Evolutionary conservation across 2,888 invertebrate species (phyloP).

Genomic region (Leucophenga montana): DNA sequence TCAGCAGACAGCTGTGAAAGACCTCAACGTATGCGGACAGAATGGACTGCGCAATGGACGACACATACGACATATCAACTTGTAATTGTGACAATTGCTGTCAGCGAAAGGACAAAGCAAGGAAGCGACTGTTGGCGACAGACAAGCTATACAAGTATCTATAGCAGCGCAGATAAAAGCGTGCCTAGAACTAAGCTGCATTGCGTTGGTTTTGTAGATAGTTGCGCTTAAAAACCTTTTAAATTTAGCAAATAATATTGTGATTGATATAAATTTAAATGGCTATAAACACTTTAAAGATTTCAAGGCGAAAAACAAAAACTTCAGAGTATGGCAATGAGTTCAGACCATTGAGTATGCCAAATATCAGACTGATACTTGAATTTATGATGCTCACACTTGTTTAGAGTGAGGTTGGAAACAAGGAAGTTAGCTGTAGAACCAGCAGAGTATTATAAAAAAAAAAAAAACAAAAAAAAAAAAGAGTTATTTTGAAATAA

Average conservation of each 20-base stretch:
- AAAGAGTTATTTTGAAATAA: not conserved
- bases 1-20: constrained; percentile 19
- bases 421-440: not conserved
- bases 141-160: constrained; percentile 14
- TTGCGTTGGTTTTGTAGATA: not conserved
- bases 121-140: constrained; percentile 28
- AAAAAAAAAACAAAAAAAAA: not conserved
- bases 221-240: not conserved
- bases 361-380: constrained; percentile 68
- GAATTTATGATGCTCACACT: constrained; percentile 67
- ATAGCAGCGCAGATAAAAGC: not conserved
- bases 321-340: not conserved
- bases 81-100: constrained; percentile 71
- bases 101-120: constrained; percentile 57
- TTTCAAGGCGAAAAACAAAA: constrained; percentile 6
- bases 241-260: constrained; percentile 47
- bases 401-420: constrained; percentile 28
- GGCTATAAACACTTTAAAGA: not conserved
- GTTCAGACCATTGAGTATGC: constrained; percentile 64
- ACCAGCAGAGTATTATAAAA: not conserved
- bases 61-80: constrained; percentile 65
- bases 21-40: constrained; percentile 34
- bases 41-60: constrained; percentile 40
- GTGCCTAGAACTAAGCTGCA: not conserved
- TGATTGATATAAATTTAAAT: constrained; percentile 58